Percentiles rank a stretch among this genome's conserved stretches.
These are phyloP conservation scores for Chaetops frenatus DNA, from an alignment of 2,113 vertebrate species.

Conservation along the genomic window DNA sequence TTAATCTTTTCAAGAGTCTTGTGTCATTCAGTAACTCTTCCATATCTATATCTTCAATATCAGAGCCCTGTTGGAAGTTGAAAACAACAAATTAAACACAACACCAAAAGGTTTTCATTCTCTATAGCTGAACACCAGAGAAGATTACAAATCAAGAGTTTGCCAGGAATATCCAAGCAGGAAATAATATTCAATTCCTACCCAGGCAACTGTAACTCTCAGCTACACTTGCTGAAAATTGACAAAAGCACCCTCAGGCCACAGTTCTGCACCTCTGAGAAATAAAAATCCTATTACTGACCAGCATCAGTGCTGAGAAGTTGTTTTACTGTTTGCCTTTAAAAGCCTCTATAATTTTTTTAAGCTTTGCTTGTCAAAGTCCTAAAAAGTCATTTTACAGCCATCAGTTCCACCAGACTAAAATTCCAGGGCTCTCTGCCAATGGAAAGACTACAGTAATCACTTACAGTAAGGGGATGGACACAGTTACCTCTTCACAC, in stretches of 20 bases:
- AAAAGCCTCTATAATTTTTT: not conserved
- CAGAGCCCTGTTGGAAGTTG: slow-evolving; percentile 75
- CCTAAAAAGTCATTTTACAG: not conserved
- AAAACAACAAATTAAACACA: not conserved
- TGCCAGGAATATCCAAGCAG: not conserved
- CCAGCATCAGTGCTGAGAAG: not conserved
- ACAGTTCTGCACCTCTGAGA: not conserved
- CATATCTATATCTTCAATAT: slow-evolving; percentile 83
- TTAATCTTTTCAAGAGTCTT: slow-evolving; percentile 88
- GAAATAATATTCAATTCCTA: not conserved
- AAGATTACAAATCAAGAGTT: not conserved
- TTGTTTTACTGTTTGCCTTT: not conserved
- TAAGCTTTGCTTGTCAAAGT: not conserved
- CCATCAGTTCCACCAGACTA: not conserved
- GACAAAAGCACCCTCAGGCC: not conserved
- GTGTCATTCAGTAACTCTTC: slow-evolving; percentile 88
- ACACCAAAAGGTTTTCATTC: not conserved
- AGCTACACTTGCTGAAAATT: not conserved
- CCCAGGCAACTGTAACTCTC: not conserved
- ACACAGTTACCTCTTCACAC: slow-evolving; percentile 73
- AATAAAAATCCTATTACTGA: not conserved
- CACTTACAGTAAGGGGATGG: not conserved
- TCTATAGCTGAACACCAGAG: not conserved
- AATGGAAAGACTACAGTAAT: not conserved
- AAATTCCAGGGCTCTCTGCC: not conserved